Base-by-base conservation (phyloP, 2,113 vertebrate species). In the Sprattus sprattus region DNA sequence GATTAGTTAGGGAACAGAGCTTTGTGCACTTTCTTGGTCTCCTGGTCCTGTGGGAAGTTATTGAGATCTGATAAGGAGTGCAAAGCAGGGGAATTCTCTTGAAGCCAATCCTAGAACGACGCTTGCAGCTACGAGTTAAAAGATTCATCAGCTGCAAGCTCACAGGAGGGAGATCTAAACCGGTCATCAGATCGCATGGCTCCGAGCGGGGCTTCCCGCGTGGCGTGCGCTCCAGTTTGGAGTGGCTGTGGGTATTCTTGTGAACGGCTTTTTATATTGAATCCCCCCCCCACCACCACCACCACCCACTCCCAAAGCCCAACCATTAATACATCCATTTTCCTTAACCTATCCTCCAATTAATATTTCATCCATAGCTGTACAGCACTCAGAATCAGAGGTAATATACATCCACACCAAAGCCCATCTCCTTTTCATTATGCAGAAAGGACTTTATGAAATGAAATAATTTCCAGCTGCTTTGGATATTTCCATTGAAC, bases 351-450 rank as follows among this genome's bases (percentile, higher is more conserved):
- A 28, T 6, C 13, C 81, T 50, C 81, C 83, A 89, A 91, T 92
- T 89, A 91, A 92, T 88, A 89, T 91, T 92, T 0, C 0, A 52
- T 86, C 78, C 86, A 85, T 39, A 52, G 75, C 32, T 80, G 46
- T 57, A 86, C 71, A 85, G 87, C 84, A 85, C 89, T 87, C 87
- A 67, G 89, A 83, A 92, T 88, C 60, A 87, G 25, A 88, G 81
- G 54, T 88, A 90, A 86, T 91, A 90, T 91, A 87, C 90, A 90
- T 91, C 86, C 84, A 88, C 83, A 89, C 90, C 85, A 86, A 45
- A 90, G 84, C 83, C 86, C 85, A 92, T 91, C 90, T 20, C 86
- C 83, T 85, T 92, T 87, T 92, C 89, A 91, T 94, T 92, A 91
- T 89, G 90, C 83, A 82, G 28, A 84, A 90, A 85, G 67, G 45